Base-by-base conservation (phyloP, 2,113 vertebrate species). In the Heterotilapia buettikoferi region DNA sequence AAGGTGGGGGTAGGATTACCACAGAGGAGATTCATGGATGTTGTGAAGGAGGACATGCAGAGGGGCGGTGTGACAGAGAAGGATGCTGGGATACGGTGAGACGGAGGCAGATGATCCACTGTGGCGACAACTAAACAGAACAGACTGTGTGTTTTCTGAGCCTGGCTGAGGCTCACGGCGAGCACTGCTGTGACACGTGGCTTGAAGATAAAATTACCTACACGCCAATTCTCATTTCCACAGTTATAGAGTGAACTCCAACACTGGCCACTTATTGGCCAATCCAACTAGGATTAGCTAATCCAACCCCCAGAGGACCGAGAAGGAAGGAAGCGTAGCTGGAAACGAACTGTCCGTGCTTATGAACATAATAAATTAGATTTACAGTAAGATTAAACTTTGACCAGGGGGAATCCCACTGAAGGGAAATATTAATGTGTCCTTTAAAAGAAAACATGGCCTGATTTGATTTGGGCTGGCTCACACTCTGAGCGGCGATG, bases 361-460 rank as follows among this genome's bases (percentile, higher is more conserved):
- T 40, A 73, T 80, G 52, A 61, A 18, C 6, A 9, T 80, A 73
- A 87, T 89, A 85, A 87, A 87, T 87, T 73, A 89, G 50, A 87
- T 89, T 79, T 59, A 59, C 36, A 84, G 56, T 31, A 1, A 84
- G 63, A 79, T 16, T 66, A 61, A 50, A 47, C 63, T 7, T 2
- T 3, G 43, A 73, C 29, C 79, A 21, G 31, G 66, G 57, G 90
- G 78, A 82, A 26, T 36, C 56, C 56, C 57, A 21, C 82, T 9
- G 78, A n/a, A 56, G 81, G 8, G 61, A 66, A 78, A 78, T 50
- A 26, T 54, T 19, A 31, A 68, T 0, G 19, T 13, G 33, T 29
- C 56, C 36, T 84, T 54, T 83, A 89, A 91, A 86, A 78, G 56
- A 84, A 89, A 89, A 89, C 84, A 87, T 1, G 24, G 52, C 5